A percentile compares a stretch with the other conserved stretches of the same genome.
phyloP scores from a whole-genome alignment of 2,113 vertebrate species.

The Nycticebus coucang region DNA sequence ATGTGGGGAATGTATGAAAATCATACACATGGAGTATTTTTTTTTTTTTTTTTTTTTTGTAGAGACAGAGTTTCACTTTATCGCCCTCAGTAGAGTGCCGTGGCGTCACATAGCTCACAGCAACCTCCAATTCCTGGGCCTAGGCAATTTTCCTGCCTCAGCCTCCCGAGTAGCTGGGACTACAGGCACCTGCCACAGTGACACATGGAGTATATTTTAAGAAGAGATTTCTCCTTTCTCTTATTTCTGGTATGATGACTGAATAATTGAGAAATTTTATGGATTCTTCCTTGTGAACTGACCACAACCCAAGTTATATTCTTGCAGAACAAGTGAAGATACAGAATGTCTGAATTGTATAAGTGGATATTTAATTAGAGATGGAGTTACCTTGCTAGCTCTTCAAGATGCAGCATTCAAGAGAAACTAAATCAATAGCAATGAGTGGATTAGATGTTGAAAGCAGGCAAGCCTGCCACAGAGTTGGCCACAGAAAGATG shows the following conservation, averaged over 20 bases:
- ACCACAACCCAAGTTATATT: neutral
- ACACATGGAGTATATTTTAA: neutral
- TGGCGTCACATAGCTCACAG: too few relatives aligned
- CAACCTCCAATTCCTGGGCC: too few relatives aligned
- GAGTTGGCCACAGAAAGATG: neutral
- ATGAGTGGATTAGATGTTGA: neutral
- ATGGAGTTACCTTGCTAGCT: neutral
- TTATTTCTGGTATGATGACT: neutral
- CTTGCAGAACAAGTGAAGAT: neutral
- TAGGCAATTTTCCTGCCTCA: too few relatives aligned
- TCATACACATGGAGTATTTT: neutral
- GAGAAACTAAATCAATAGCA: neutral
- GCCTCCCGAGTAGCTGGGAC: too few relatives aligned
- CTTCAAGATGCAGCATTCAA: conserved; percentile 30
- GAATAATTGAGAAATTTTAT: neutral
- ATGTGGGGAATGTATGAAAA: neutral
- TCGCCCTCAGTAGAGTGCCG: too few relatives aligned
- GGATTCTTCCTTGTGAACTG: neutral
- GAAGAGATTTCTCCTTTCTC: neutral
- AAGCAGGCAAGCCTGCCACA: neutral
- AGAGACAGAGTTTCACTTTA: too few relatives aligned
- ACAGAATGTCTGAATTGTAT: neutral
- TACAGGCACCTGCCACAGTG: too few relatives aligned
- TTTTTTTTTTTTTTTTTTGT: too few relatives aligned
- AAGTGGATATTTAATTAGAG: neutral